Evolutionary conservation across 2,888 invertebrate species (phyloP).

Genomic region (Odontocerum albicorne): DNA sequence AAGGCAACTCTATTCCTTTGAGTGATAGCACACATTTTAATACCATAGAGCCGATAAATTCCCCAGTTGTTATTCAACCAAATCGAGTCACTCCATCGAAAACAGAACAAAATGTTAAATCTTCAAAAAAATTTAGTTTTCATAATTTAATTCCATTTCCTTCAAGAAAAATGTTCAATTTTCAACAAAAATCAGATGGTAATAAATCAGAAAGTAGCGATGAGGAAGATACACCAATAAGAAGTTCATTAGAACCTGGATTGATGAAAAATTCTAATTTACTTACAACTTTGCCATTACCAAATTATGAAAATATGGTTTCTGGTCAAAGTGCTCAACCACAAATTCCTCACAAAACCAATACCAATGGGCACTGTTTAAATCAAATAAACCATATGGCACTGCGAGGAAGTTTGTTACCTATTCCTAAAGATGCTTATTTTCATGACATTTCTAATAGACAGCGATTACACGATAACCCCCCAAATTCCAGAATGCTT

Average conservation of each 20-base stretch:
- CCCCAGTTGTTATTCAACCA: slow-evolving; percentile 15
- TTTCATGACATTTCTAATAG: slow-evolving; percentile 62
- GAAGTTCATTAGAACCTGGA: slow-evolving; percentile 54
- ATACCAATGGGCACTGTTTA: slow-evolving; percentile 33
- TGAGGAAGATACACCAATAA: slow-evolving; percentile 56
- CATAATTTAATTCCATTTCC: slow-evolving; percentile 58
- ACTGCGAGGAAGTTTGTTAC: slow-evolving; percentile 40
- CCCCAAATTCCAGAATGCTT: slow-evolving; percentile 43
- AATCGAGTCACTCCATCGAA: slow-evolving; percentile 26
- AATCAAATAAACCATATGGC: slow-evolving; percentile 26
- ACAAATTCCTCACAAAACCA: slow-evolving; percentile 33
- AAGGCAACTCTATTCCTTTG: slow-evolving; percentile 33
- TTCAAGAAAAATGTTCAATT: slow-evolving; percentile 54
- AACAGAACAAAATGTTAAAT: slow-evolving; percentile 48
- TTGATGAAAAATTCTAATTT: slow-evolving; percentile 59
- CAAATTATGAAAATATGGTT: slow-evolving; percentile 58
- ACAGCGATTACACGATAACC: slow-evolving; percentile 37
- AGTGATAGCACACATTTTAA: slow-evolving; percentile 35
- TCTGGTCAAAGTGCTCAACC: slow-evolving; percentile 35
- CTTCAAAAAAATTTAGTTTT: slow-evolving; percentile 54
- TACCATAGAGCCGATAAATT: slow-evolving; percentile 34
- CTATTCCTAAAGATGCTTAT: slow-evolving; percentile 63
- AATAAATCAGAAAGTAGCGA: slow-evolving; percentile 62
- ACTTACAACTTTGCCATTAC: slow-evolving; percentile 55
- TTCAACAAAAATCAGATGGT: slow-evolving; percentile 52